Conservation (phyloP, 2,888 invertebrate genomes). For the Perdita meconis region DNA sequence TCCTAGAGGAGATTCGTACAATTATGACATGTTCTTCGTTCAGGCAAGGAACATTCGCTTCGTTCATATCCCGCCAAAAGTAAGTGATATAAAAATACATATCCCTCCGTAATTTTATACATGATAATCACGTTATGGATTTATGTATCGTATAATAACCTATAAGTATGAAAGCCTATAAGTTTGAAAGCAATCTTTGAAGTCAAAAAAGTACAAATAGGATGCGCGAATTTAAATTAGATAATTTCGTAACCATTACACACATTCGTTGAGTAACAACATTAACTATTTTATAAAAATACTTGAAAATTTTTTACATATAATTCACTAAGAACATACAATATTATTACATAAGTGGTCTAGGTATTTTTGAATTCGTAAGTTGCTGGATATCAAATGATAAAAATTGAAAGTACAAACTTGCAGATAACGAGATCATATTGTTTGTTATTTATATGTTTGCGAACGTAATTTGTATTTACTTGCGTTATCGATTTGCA, state of each 20-base stretch:
- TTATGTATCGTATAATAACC: not conserved
- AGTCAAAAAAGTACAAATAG: too few species aligned
- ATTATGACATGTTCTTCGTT: constrained; percentile 88
- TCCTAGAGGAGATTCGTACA: constrained; percentile 86
- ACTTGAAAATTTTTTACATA: not conserved
- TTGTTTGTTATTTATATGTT: not conserved
- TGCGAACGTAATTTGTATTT: not conserved
- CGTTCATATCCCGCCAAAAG: constrained; percentile 87
- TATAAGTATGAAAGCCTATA: not conserved
- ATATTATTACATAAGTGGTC: not conserved
- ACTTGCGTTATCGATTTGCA: not conserved
- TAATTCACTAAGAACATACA: too few species aligned
- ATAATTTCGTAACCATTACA: not conserved
- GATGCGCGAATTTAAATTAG: not conserved
- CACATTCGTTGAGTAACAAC: too few species aligned
- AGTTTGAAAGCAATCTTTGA: too few species aligned
- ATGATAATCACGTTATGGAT: not conserved
- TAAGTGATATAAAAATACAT: constrained; percentile 68
- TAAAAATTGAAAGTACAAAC: not conserved
- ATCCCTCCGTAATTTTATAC: not conserved
- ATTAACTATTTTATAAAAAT: too few species aligned
- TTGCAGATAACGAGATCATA: not conserved
- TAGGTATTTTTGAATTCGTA: constrained; percentile 46
- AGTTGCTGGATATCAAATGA: constrained; percentile 19
- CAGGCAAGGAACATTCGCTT: constrained; percentile 88